A percentile compares a stretch with the other conserved stretches of the same genome.
Conservation (phyloP, 2,797 vertebrate genomes). For the Chelidonichthys spinosus region DNA sequence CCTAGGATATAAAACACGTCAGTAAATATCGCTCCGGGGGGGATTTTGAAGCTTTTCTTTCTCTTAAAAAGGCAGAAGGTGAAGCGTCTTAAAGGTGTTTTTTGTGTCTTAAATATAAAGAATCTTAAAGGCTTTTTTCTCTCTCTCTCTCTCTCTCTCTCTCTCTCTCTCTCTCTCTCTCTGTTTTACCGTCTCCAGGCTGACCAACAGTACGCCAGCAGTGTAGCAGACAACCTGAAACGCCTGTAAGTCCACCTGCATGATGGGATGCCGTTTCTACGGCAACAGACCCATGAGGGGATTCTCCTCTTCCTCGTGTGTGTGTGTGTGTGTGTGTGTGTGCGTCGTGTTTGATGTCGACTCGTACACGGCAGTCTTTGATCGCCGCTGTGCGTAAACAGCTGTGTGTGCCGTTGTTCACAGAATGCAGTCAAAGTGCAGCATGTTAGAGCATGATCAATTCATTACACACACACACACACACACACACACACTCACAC, state of each 20-base stretch:
- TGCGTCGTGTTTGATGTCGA: slow-evolving; percentile 22
- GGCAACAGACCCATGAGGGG: slow-evolving; percentile 17
- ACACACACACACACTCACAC: slow-evolving; percentile 10
- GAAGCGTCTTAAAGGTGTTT: too few species aligned
- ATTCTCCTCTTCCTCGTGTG: not conserved
- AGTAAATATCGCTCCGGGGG: too few species aligned
- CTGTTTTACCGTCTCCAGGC: slow-evolving; percentile 84
- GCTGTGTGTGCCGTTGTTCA: slow-evolving; percentile 28
- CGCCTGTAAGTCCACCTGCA: slow-evolving; percentile 89
- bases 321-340: not conserved
- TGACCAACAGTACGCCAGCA: slow-evolving; percentile 92
- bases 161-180: not conserved
- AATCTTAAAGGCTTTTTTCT: too few species aligned
- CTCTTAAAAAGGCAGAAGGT: too few species aligned
- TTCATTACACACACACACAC: slow-evolving; percentile 2
- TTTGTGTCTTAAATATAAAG: too few species aligned
- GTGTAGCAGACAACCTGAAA: slow-evolving; percentile 95
- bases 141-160: too few species aligned
- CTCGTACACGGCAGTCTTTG: slow-evolving; percentile 6
- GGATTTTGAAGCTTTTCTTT: too few species aligned
- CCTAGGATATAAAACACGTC: too few species aligned
- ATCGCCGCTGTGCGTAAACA: slow-evolving; percentile 21
- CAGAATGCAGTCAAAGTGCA: slow-evolving; percentile 3
- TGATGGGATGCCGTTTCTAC: slow-evolving; percentile 48
- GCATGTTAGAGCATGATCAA: slow-evolving; percentile 8